phyloP scores from a whole-genome alignment of 2,113 vertebrate species.

The Tamias sibiricus region DNA sequence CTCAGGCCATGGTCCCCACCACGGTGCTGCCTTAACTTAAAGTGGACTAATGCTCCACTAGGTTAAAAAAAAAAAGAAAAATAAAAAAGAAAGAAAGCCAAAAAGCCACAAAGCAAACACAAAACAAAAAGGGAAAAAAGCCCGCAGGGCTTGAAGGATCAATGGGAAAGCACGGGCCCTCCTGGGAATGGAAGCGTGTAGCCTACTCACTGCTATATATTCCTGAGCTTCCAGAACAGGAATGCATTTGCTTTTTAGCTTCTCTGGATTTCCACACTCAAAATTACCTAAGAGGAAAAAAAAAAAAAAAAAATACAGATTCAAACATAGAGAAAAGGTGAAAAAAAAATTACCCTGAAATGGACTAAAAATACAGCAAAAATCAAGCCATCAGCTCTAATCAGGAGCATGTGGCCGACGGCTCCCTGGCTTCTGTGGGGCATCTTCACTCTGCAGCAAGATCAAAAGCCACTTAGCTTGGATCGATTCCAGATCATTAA shows the following conservation, averaged over 20 bases:
- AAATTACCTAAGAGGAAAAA: slow-evolving; percentile 86
- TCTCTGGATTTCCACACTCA: slow-evolving; percentile 90
- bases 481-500: slow-evolving; percentile 79
- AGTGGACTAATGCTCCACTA: not conserved
- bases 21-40: not conserved
- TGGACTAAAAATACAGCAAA: slow-evolving; percentile 37
- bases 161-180: not conserved
- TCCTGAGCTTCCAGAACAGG: slow-evolving; percentile 85
- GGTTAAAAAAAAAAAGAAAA: not conserved
- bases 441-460: slow-evolving; percentile 65
- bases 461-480: slow-evolving; percentile 81
- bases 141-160: not conserved
- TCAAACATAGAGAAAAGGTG: slow-evolving; percentile 54
- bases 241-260: slow-evolving; percentile 89
- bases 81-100: not conserved
- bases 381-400: slow-evolving; percentile 72
- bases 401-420: slow-evolving; percentile 35
- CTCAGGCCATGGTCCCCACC: not conserved
- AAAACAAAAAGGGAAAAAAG: not conserved
- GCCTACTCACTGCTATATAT: slow-evolving; percentile 87
- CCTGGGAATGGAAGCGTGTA: not conserved
- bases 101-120: slow-evolving; percentile 33
- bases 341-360: slow-evolving; percentile 23
- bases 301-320: slow-evolving; percentile 4
- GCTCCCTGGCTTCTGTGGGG: slow-evolving; percentile 58